Evolutionary conservation across 2,888 invertebrate genomes (phyloP).

Genomic region (Myopa tessellatipennis): DNA sequence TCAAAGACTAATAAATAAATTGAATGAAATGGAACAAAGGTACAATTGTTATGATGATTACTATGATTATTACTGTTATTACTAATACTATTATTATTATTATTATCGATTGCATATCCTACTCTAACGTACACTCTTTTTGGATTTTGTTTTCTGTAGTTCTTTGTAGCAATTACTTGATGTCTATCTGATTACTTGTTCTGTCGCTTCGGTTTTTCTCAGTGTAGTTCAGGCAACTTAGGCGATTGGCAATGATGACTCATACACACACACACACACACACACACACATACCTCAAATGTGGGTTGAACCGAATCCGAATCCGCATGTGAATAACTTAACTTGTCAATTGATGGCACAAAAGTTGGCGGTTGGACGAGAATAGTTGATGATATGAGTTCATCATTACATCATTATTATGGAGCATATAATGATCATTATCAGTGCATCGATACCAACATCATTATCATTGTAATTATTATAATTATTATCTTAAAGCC

Average conservation of each 20-base stretch:
- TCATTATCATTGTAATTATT: not conserved
- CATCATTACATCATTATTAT: not conserved
- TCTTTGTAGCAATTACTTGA: too few relatives aligned
- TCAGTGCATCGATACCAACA: not conserved
- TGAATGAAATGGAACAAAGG: too few relatives aligned
- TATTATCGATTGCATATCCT: too few relatives aligned
- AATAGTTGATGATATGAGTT: not conserved
- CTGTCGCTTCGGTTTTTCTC: too few relatives aligned
- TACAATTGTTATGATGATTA: too few relatives aligned
- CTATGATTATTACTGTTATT: too few relatives aligned
- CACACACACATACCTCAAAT: not conserved
- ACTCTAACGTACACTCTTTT: too few relatives aligned
- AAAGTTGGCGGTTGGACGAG: not conserved
- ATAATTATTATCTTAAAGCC: not conserved
- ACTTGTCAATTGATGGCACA: not conserved
- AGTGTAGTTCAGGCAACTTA: too few relatives aligned
- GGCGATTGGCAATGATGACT: not conserved
- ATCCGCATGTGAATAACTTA: not conserved
- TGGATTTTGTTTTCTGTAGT: too few relatives aligned
- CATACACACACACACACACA: not conserved
- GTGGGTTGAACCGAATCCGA: not conserved
- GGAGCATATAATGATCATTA: not conserved
- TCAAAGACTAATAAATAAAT: too few relatives aligned
- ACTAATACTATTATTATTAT: too few relatives aligned
- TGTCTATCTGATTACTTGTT: too few relatives aligned